These are phyloP conservation scores for Protula sp. DNA, from an alignment of 2,888 invertebrate genomes.

Conservation along the genomic window DNA sequence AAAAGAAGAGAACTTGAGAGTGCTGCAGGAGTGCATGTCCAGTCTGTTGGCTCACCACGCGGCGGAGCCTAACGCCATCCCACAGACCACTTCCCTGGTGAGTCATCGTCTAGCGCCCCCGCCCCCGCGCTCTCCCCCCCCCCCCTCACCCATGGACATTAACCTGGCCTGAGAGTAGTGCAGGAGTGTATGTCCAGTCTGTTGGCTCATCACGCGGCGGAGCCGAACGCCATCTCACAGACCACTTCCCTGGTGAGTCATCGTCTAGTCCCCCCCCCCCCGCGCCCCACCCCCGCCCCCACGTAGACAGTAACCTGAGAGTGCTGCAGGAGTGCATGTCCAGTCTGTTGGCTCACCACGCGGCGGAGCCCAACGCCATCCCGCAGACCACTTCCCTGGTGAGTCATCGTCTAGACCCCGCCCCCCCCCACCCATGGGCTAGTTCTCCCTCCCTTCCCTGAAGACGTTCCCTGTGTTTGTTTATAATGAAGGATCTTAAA, in stretches of 20 bases:
- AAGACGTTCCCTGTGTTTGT: too few relatives aligned
- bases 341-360: slow-evolving; percentile 29
- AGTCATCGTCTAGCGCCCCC: slow-evolving; percentile 1
- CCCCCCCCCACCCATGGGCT: too few relatives aligned
- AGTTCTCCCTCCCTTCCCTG: too few relatives aligned
- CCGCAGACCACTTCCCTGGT: slow-evolving; percentile 38
- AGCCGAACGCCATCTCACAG: slow-evolving; percentile 31
- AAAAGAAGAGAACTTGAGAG: slow-evolving; percentile 31
- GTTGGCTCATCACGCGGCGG: slow-evolving; percentile 28
- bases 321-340: slow-evolving; percentile 30
- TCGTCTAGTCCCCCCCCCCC: too few relatives aligned
- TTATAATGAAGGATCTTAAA: too few relatives aligned
- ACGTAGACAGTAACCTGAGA: too few relatives aligned
- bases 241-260: slow-evolving; percentile 41
- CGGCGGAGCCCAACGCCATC: slow-evolving; percentile 30
- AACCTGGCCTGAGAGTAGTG: slow-evolving; percentile 24
- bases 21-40: slow-evolving; percentile 30
- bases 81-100: slow-evolving; percentile 38
- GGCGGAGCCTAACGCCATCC: slow-evolving; percentile 30
- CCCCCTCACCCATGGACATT: too few relatives aligned
- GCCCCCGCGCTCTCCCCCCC: not conserved
- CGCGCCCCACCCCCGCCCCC: too few relatives aligned
- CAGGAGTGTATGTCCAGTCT: slow-evolving; percentile 31
- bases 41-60: slow-evolving; percentile 30
- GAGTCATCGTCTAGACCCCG: too few relatives aligned